These are phyloP conservation scores for Phyto melanocephala DNA, from an alignment of 2,888 invertebrate species.

Conservation along the genomic window DNA sequence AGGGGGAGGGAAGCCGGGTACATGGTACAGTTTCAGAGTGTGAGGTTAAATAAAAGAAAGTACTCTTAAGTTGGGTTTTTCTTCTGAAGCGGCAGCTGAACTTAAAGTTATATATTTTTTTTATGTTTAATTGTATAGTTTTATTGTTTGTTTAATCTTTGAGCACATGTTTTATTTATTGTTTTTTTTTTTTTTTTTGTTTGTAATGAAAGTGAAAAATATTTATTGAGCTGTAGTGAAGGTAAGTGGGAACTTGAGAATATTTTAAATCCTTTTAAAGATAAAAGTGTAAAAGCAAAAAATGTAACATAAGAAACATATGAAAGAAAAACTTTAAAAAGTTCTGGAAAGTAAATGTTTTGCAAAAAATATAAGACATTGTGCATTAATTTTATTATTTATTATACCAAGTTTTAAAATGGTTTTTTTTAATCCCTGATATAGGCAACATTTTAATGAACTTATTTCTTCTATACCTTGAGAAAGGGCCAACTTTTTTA, in stretches of 20 bases:
- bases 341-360: no score
- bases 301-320: no score
- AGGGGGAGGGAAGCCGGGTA: not conserved
- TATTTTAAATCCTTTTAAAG: not conserved
- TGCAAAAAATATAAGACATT: no score
- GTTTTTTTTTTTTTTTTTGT: not conserved
- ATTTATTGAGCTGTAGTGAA: not conserved
- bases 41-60: slow-evolving; percentile 20
- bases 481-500: no score
- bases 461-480: no score
- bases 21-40: not conserved
- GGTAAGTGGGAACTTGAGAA: not conserved
- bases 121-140: not conserved
- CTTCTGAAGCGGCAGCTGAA: not conserved
- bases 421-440: no score
- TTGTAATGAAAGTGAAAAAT: not conserved
- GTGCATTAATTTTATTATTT: no score
- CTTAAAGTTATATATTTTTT: slow-evolving; percentile 1
- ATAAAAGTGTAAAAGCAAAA: not conserved
- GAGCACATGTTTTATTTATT: slow-evolving; percentile 15
- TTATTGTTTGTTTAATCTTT: slow-evolving; percentile 1
- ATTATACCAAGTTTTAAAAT: no score
- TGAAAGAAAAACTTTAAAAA: no score
- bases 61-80: slow-evolving; percentile 17
- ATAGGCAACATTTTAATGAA: no score